Base-by-base conservation (phyloP, 2,113 vertebrate species). In the Pica pica region DNA sequence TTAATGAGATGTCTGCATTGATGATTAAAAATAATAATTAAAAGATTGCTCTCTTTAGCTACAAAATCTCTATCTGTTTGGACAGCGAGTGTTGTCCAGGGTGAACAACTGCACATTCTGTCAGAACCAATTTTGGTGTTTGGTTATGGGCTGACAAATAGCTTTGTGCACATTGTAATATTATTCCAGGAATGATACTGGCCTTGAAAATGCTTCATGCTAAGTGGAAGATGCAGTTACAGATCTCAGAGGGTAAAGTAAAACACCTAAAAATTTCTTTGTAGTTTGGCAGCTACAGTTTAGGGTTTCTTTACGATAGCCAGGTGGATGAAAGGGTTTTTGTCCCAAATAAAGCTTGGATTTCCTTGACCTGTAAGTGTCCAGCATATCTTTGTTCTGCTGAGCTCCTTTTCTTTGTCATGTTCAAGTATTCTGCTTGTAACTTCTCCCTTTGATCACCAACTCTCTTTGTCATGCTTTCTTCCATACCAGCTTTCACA, bases 1-100 rank as follows among this genome's bases (percentile, higher is more conserved):
- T 74, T 95, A 95, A 95, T 89, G 56, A 89, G 65, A 57, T 78
- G 75, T 79, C 83, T 79, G 17, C 31, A 47, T 17, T 41, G 80
- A 52, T 88, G 78, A 97, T 96, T 88, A 74, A 88, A 92, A 75
- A 79, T 42, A 94, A 33, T 68, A 79, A 92, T 92, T 84, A 52
- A 83, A 56, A 57, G 27, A 61, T 49, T 42, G 16, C 9, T 65
- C 44, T 64, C 57, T 79, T 78, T 87, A 93, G 74, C 70, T 90
- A 35, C 41, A 44, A 71, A 79, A 42, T 63, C 42, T 47, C 50
- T 88, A 76, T 92, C 50, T 83, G 65, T 94, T 96, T 90, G 64
- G 92, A 95, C 90, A 96, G 87, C 5, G 1, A 81, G 63, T 79
- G 87, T 82, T 92, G 75, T 94, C 83, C 49, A 41, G 84, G 81